A percentile compares a stretch with the other conserved stretches of the same genome.
phyloP scores from a whole-genome alignment of 1,140 invertebrate species.

The Saccostrea cuccullata region DNA sequence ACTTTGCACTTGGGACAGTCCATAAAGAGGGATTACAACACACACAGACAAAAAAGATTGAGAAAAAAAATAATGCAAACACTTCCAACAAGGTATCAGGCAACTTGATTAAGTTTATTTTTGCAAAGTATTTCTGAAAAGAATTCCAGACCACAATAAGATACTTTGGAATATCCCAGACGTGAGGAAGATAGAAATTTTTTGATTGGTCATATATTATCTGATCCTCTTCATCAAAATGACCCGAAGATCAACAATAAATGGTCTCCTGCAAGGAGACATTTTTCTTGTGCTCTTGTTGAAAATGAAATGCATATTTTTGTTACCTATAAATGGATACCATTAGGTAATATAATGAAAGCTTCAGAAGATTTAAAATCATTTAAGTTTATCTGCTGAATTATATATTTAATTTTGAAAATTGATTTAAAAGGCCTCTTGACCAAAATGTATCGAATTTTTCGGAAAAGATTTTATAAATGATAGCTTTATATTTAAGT shows the following conservation, averaged over 20 bases:
- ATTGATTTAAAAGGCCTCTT: background rate
- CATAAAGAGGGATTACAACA: background rate
- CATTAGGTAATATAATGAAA: background rate
- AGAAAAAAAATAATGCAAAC: background rate
- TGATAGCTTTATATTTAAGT: background rate
- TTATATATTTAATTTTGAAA: background rate
- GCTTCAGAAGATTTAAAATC: slow-evolving; percentile 3
- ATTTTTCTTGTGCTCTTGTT: slow-evolving; percentile 29
- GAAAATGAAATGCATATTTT: slow-evolving; percentile 34
- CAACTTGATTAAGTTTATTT: slow-evolving; percentile 15
- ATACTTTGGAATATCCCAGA: background rate
- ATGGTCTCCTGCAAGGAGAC: slow-evolving; percentile 25
- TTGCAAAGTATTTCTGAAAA: background rate
- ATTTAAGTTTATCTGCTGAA: slow-evolving; percentile 1
- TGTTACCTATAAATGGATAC: background rate
- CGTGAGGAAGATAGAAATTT: background rate
- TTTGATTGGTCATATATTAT: background rate
- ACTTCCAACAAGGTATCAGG: background rate
- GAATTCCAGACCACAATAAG: background rate
- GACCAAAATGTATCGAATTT: background rate
- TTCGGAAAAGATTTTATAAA: slow-evolving; percentile 7
- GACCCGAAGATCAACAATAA: slow-evolving; percentile 6
- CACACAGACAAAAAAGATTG: background rate
- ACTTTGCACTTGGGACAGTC: background rate
- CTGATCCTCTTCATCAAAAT: slow-evolving; percentile 22